These are phyloP conservation scores for Scophthalmus maximus DNA, from an alignment of 2,113 vertebrate genomes.

Conservation along the genomic window DNA sequence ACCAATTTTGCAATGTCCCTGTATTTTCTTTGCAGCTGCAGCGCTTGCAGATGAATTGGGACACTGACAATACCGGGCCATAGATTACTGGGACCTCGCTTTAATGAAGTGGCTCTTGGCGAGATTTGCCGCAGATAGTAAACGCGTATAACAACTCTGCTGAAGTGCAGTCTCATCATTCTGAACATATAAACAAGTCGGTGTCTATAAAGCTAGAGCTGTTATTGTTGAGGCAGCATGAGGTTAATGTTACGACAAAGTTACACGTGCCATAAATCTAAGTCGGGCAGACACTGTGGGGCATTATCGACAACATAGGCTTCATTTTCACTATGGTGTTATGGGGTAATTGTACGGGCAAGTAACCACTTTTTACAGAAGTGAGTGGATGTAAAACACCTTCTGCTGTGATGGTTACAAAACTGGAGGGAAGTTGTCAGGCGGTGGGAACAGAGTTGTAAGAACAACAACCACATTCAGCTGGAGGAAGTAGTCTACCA, in stretches of 20 bases:
- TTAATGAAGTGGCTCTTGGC: constrained; percentile 48
- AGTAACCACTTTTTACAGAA: constrained; percentile 10
- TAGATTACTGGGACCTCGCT: constrained; percentile 28
- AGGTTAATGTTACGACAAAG: constrained; percentile 16
- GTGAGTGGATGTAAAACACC: not conserved
- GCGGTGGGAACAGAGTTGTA: no score
- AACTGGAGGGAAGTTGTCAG: no score
- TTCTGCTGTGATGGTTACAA: no score
- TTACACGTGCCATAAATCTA: not conserved
- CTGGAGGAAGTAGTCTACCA: no score
- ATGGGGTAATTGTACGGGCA: constrained; percentile 3
- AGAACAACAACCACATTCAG: no score
- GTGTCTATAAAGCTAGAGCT: constrained; percentile 7
- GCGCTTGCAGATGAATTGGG: not conserved
- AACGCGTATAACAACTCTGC: constrained; percentile 35
- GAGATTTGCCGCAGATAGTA: constrained; percentile 53
- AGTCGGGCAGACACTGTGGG: not conserved
- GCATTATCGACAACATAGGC: not conserved
- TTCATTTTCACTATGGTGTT: constrained; percentile 8
- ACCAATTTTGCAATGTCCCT: not conserved
- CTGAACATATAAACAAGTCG: constrained; percentile 31
- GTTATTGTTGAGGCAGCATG: constrained; percentile 2
- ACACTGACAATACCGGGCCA: constrained; percentile 2
- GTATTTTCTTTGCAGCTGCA: not conserved
- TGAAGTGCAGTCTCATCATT: constrained; percentile 61